These are phyloP conservation scores for Lepus timidus DNA, from an alignment of 2,113 vertebrate species.

Conservation along the genomic window DNA sequence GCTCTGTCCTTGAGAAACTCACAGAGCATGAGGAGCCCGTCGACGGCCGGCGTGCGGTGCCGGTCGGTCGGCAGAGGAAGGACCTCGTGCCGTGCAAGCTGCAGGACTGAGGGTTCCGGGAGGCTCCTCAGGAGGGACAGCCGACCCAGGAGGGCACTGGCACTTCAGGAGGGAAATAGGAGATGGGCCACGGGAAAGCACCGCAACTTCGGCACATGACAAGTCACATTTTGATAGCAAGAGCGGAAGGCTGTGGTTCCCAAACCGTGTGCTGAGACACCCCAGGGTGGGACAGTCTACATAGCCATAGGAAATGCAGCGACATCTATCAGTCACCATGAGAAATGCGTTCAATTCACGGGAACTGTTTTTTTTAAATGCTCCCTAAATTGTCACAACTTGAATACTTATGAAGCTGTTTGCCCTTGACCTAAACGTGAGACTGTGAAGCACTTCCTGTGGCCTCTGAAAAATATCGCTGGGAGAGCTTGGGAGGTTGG, in stretches of 20 bases:
- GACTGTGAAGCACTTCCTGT: background rate
- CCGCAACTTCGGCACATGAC: background rate
- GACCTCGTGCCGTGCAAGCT: background rate
- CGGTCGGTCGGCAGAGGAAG: background rate
- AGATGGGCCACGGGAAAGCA: background rate
- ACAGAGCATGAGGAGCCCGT: background rate
- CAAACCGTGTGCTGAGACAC: background rate
- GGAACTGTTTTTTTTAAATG: background rate
- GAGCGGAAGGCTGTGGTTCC: background rate
- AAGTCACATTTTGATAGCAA: background rate
- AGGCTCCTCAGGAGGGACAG: background rate
- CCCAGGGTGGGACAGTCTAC: background rate
- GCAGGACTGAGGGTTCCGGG: background rate
- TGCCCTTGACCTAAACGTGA: background rate
- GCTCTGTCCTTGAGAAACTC: background rate
- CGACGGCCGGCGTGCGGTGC: background rate
- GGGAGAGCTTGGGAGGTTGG: background rate
- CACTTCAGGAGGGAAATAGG: background rate
- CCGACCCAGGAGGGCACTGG: background rate
- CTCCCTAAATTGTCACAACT: background rate
- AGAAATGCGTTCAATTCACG: background rate
- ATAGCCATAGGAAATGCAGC: background rate
- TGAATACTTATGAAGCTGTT: background rate
- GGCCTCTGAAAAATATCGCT: background rate
- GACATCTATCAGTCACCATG: slow-evolving; percentile 21